phyloP scores from a whole-genome alignment of 2,113 vertebrate genomes.

The Corythornis vintsioides region DNA sequence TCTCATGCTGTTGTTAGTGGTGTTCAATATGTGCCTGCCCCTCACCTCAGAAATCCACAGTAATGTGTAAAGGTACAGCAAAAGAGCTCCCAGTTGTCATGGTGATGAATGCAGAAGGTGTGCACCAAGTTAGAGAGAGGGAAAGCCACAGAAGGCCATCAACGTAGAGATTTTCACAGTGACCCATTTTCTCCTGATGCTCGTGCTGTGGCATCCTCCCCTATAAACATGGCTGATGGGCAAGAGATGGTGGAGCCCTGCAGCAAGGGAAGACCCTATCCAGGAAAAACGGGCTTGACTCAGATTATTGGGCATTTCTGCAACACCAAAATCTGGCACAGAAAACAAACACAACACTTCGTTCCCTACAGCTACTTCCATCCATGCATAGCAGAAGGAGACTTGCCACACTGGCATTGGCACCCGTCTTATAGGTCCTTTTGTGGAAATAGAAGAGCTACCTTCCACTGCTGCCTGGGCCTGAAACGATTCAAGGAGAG shows the following conservation, averaged over 20 bases:
- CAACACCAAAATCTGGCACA: neutral
- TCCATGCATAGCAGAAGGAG: neutral
- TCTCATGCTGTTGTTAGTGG: neutral
- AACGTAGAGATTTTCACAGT: neutral
- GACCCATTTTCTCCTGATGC: neutral
- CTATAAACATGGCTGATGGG: neutral
- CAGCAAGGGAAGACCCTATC: neutral
- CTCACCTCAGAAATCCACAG: neutral
- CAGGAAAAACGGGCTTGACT: neutral
- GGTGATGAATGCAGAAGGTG: neutral
- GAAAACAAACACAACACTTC: neutral
- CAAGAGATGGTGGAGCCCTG: neutral
- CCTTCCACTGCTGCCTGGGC: neutral
- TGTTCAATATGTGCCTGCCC: rapidly evolving
- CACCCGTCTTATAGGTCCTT: neutral
- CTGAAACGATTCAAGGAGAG: neutral
- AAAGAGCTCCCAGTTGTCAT: slow-evolving; percentile 14
- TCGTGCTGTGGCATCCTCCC: neutral
- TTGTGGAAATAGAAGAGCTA: neutral
- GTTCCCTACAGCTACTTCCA: neutral
- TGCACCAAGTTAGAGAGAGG: neutral
- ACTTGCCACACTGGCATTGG: neutral
- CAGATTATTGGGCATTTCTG: neutral
- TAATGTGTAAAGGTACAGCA: neutral
- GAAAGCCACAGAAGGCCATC: neutral